Conservation (phyloP, 2,888 invertebrate species). For the Boloria selene region DNA sequence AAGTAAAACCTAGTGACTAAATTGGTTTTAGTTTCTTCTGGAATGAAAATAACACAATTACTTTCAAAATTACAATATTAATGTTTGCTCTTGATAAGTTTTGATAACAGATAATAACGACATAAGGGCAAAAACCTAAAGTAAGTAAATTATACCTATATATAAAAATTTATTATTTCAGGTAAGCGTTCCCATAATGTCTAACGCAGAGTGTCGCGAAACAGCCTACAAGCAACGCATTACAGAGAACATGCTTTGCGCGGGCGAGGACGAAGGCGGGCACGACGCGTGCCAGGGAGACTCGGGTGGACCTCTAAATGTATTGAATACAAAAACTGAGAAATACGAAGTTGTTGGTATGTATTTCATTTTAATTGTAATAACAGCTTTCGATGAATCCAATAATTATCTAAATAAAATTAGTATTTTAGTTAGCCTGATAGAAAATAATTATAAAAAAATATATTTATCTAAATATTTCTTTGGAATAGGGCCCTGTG, state of each 20-base stretch:
- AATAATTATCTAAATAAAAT: background rate
- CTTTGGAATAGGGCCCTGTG: too few species aligned
- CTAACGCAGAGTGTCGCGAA: slow-evolving; percentile 83
- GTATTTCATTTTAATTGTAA: slow-evolving; percentile 18
- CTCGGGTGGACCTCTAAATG: slow-evolving; percentile 89
- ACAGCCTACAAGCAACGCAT: slow-evolving; percentile 87
- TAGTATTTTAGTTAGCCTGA: slow-evolving; percentile 1
- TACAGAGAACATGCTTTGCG: slow-evolving; percentile 91
- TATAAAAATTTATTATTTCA: slow-evolving; percentile 40
- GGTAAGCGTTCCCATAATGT: slow-evolving; percentile 75
- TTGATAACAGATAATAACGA: background rate
- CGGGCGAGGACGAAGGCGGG: slow-evolving; percentile 87
- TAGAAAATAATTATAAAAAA: too few species aligned
- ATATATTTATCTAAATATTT: too few species aligned
- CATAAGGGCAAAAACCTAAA: background rate
- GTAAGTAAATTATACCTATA: background rate
- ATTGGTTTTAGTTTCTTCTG: too few species aligned
- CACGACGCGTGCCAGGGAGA: slow-evolving; percentile 93
- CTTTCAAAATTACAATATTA: too few species aligned
- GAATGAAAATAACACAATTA: too few species aligned
- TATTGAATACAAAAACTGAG: slow-evolving; percentile 77
- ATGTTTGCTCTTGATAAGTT: too few species aligned
- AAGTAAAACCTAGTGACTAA: too few species aligned
- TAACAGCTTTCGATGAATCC: background rate
- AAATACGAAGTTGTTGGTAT: slow-evolving; percentile 50